Percentiles rank a stretch among this genome's conserved stretches.
Conservation (phyloP, 2,797 vertebrate species). For the Euthynnus affinis region DNA sequence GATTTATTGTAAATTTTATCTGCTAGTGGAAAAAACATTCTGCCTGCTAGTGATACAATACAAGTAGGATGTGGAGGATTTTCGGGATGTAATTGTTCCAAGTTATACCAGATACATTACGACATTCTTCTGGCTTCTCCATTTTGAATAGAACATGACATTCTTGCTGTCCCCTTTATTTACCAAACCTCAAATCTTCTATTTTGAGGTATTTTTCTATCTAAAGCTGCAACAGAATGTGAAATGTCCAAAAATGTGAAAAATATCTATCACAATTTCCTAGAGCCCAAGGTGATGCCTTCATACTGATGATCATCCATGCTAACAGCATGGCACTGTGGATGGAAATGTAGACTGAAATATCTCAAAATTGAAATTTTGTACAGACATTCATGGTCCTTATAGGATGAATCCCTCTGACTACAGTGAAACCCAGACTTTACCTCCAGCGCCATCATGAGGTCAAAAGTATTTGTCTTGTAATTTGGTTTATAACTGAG, state of each 20-base stretch:
- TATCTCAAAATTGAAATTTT: not conserved
- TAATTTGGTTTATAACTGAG: too few species aligned
- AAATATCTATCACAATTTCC: not conserved
- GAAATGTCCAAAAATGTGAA: not conserved
- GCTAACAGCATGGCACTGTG: not conserved
- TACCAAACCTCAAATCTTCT: not conserved
- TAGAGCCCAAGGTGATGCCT: not conserved
- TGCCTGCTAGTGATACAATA: not conserved
- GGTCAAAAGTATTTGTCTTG: too few species aligned
- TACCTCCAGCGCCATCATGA: too few species aligned
- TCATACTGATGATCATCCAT: not conserved
- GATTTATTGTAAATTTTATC: slow-evolving; percentile 9
- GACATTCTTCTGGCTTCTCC: not conserved
- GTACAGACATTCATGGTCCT: not conserved
- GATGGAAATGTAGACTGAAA: too few species aligned
- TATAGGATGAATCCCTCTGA: not conserved
- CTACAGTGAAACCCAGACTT: too few species aligned
- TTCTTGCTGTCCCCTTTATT: not conserved
- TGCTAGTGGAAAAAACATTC: not conserved
- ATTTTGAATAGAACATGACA: not conserved
- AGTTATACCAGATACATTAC: not conserved
- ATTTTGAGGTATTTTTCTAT: not conserved
- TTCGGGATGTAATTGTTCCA: not conserved
- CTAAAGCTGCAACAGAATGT: not conserved
- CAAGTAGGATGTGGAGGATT: not conserved